phyloP scores from a whole-genome alignment of 1,140 invertebrate species.

The Drosophila pruinosa region DNA sequence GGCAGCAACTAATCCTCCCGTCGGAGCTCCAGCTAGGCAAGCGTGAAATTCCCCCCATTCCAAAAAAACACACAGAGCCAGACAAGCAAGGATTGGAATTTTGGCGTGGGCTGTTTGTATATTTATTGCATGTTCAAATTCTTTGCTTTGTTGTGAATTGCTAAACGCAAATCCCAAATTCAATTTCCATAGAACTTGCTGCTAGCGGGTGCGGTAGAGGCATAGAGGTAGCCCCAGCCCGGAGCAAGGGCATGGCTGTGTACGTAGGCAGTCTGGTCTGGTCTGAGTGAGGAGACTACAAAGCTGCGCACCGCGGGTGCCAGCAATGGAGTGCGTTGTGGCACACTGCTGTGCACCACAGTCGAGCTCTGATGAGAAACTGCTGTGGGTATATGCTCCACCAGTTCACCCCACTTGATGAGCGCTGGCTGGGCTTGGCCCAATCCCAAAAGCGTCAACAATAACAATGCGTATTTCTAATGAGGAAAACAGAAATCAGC shows the following conservation, averaged over 20 bases:
- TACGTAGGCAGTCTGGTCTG: slow-evolving; percentile 1
- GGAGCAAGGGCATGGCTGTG: background rate
- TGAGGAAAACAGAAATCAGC: background rate
- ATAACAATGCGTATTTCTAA: slow-evolving; percentile 4
- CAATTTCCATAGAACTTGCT: background rate
- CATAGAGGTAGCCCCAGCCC: slow-evolving; percentile 11
- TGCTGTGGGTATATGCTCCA: slow-evolving; percentile 64
- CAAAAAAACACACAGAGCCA: background rate
- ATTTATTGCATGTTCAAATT: background rate
- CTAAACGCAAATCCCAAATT: background rate
- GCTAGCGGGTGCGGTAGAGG: background rate
- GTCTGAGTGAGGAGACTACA: background rate
- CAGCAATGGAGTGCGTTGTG: slow-evolving; percentile 33
- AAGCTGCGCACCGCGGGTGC: slow-evolving; percentile 18
- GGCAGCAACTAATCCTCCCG: slow-evolving; percentile 16
- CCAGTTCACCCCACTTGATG: slow-evolving; percentile 45
- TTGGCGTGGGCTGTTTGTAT: slow-evolving; percentile 1
- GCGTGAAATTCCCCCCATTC: background rate
- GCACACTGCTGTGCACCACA: slow-evolving; percentile 69
- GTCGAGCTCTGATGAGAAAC: slow-evolving; percentile 83
- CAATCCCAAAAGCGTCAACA: slow-evolving; percentile 12
- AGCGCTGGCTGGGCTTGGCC: slow-evolving; percentile 24
- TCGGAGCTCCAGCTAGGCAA: slow-evolving; percentile 1
- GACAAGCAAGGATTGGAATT: slow-evolving; percentile 1
- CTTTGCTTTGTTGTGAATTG: slow-evolving; percentile 9